Conservation (phyloP, 2,888 invertebrate species). For the Chymomyza procnemis region DNA sequence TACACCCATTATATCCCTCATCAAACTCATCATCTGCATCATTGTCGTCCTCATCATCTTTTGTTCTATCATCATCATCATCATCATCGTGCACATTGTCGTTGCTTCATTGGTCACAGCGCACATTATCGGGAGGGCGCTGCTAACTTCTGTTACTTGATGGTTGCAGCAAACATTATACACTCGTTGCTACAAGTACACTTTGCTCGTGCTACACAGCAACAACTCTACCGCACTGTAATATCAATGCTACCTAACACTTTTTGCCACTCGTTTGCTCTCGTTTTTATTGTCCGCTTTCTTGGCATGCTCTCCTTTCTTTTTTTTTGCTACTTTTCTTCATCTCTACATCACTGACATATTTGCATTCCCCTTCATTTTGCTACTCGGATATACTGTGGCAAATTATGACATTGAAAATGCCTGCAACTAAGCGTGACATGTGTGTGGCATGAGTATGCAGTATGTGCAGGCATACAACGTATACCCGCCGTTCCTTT, state of each 20-base stretch:
- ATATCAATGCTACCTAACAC: background rate
- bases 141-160: background rate
- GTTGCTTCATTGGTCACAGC: background rate
- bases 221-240: background rate
- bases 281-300: background rate
- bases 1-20: background rate
- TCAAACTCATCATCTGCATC: background rate
- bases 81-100: background rate
- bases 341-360: background rate
- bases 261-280: constrained; percentile 1
- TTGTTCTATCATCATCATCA: background rate
- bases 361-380: background rate
- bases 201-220: background rate
- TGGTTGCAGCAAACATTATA: constrained; percentile 5
- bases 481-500: constrained; percentile 6
- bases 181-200: background rate
- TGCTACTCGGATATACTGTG: constrained; percentile 40
- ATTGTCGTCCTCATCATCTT: background rate
- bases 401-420: constrained; percentile 69
- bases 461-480: background rate
- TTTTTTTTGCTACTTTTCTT: background rate
- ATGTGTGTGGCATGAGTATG: background rate
- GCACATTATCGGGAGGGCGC: background rate
- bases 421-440: constrained; percentile 18
- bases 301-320: background rate